Conservation (phyloP, 2,888 invertebrate species). For the Oeneis ivallda region DNA sequence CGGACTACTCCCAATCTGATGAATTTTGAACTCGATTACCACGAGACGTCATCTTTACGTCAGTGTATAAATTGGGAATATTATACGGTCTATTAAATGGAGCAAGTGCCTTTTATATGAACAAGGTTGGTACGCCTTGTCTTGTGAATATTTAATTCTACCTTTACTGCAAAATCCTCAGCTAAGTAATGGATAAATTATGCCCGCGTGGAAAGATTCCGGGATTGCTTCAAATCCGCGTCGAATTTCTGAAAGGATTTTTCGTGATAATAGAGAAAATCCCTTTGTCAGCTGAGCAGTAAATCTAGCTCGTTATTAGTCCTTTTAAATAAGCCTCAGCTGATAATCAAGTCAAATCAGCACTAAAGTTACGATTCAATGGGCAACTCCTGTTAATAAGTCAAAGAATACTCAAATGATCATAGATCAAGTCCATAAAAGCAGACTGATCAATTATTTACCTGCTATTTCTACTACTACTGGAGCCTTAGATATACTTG, state of each 20-base stretch:
- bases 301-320: not conserved
- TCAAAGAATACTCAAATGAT: no score
- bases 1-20: not conserved
- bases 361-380: not conserved
- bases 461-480: no score
- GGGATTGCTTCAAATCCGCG: slow-evolving; percentile 6
- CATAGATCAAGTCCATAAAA: no score
- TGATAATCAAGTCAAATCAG: not conserved
- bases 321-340: not conserved
- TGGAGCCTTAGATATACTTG: no score
- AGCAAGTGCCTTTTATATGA: not conserved
- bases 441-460: no score
- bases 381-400: no score
- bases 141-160: slow-evolving; percentile 9
- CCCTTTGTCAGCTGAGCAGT: not conserved
- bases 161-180: slow-evolving; percentile 3
- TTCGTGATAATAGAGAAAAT: slow-evolving; percentile 3
- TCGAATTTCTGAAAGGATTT: slow-evolving; percentile 11
- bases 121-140: not conserved
- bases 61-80: not conserved
- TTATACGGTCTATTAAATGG: not conserved
- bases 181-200: slow-evolving; percentile 14
- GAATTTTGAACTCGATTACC: not conserved
- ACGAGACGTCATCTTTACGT: not conserved
- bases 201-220: slow-evolving; percentile 2